Conservation (phyloP, 2,888 invertebrate genomes). For the Fragum sueziense region DNA sequence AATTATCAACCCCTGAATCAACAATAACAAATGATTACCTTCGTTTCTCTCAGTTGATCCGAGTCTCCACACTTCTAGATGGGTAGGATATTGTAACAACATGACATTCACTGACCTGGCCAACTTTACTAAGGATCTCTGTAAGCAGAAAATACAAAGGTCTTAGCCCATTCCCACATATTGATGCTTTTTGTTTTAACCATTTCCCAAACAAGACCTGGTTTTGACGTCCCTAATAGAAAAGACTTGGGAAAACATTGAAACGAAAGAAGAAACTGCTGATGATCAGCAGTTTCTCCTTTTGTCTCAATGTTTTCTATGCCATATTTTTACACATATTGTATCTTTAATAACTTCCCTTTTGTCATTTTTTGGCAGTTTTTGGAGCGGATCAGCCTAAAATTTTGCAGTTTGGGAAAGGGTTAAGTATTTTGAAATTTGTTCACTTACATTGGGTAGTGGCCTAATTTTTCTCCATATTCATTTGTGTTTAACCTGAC, state of each 20-base stretch:
- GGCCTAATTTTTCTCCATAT: constrained; percentile 43
- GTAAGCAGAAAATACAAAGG: constrained; percentile 12
- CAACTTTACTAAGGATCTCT: constrained; percentile 73
- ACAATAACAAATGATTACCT: not conserved
- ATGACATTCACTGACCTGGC: constrained; percentile 79
- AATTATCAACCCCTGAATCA: no score
- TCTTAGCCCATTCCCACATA: not conserved
- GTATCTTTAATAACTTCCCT: no score
- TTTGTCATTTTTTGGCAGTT: no score
- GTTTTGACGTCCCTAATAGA: no score
- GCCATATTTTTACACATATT: no score
- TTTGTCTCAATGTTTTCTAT: not conserved
- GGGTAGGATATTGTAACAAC: constrained; percentile 80
- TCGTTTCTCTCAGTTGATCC: constrained; percentile 81
- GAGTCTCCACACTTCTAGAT: constrained; percentile 83
- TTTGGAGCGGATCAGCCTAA: no score
- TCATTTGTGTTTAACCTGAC: constrained; percentile 16
- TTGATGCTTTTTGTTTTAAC: not conserved
- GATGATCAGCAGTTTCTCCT: not conserved
- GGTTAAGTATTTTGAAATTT: no score
- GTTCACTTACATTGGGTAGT: constrained; percentile 57
- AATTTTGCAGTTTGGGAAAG: no score
- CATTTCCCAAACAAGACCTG: not conserved
- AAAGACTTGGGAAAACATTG: no score
- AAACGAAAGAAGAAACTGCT: not conserved